Evolutionary conservation across 1,140 invertebrate genomes (phyloP).

Genomic region (Leptinotarsa texana): DNA sequence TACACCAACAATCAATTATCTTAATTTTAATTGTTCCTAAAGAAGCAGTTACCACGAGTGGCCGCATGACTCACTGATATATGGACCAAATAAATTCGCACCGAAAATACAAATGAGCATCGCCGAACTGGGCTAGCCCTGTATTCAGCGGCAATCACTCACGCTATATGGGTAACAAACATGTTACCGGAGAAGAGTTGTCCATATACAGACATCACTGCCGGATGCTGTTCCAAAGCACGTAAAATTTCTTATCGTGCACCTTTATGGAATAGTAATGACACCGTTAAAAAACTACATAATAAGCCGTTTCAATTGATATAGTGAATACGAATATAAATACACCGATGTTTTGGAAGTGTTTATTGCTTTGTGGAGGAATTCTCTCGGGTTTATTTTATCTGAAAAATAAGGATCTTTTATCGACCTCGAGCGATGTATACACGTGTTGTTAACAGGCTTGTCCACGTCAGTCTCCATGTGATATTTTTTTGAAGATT

Average conservation of each 20-base stretch:
- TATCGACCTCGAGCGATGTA: background rate
- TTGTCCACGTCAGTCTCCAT: too few relatives aligned
- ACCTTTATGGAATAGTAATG: slow-evolving; percentile 8
- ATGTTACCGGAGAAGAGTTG: slow-evolving; percentile 1
- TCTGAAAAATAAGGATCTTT: background rate
- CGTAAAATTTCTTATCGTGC: background rate
- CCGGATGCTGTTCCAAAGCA: background rate
- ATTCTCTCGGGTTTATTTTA: background rate
- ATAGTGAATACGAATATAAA: slow-evolving; percentile 6
- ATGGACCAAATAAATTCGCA: slow-evolving; percentile 6
- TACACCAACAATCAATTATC: background rate
- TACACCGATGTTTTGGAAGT: background rate
- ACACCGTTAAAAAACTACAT: background rate
- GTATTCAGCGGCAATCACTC: background rate
- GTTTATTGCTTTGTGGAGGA: background rate
- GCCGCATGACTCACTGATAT: background rate
- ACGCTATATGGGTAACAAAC: slow-evolving; percentile 5
- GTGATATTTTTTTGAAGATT: too few relatives aligned
- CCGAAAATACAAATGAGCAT: slow-evolving; percentile 3
- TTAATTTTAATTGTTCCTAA: background rate
- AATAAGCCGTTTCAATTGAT: slow-evolving; percentile 8
- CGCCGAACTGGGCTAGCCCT: background rate
- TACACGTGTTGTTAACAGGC: too few relatives aligned
- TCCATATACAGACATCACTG: slow-evolving; percentile 5
- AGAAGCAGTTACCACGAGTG: slow-evolving; percentile 5